Conservation (phyloP, 2,797 vertebrate species). For the Cuculus canorus region DNA sequence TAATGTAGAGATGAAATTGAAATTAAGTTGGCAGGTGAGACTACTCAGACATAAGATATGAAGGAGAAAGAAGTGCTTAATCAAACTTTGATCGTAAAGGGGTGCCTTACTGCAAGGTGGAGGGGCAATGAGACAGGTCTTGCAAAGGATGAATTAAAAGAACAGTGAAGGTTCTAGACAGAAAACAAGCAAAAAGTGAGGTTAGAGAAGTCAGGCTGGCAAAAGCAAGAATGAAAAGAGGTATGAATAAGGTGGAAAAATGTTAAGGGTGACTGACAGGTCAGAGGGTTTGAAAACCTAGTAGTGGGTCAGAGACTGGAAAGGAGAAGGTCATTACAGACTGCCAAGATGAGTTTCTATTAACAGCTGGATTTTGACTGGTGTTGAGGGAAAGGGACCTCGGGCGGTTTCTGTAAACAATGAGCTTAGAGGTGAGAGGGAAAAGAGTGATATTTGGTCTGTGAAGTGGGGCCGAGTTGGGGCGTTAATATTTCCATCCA, state of each 20-base stretch:
- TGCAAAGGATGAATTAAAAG: neutral
- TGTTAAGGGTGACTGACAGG: neutral
- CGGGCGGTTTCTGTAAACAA: neutral
- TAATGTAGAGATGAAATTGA: neutral
- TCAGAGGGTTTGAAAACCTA: neutral
- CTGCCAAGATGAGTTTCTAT: neutral
- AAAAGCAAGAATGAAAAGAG: neutral
- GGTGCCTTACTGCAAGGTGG: neutral
- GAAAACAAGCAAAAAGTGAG: neutral
- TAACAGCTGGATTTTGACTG: neutral
- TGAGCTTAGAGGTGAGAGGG: neutral
- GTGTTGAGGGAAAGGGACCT: neutral
- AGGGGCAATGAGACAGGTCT: neutral
- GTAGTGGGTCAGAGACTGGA: neutral
- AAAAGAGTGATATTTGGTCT: neutral
- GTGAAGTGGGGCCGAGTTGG: neutral
- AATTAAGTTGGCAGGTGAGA: neutral
- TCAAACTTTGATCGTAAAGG: neutral
- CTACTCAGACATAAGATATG: neutral
- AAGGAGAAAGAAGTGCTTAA: neutral
- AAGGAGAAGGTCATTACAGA: neutral
- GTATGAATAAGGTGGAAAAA: neutral
- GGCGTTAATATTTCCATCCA: neutral
- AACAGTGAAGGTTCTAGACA: neutral
- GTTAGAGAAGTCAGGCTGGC: neutral